Conservation (phyloP, 2,797 vertebrate genomes). For the Enteromius viviparus region DNA sequence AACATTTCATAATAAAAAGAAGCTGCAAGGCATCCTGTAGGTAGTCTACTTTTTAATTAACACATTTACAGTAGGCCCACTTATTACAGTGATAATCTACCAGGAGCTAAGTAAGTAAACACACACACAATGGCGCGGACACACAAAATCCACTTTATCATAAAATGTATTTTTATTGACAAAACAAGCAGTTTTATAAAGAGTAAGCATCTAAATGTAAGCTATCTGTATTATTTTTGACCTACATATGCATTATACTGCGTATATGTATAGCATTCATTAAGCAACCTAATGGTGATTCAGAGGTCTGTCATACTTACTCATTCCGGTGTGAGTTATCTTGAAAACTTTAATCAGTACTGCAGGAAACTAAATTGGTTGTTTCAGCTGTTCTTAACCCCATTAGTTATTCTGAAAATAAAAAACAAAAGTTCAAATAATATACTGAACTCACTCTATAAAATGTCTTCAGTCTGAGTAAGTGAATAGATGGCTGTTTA, state of each 20-base stretch:
- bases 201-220: neutral
- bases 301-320: conserved; percentile 3
- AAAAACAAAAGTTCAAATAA: neutral
- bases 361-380: conserved; percentile 7
- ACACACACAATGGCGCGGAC: neutral
- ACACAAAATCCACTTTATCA: neutral
- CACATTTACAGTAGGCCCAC: conserved; percentile 10
- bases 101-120: neutral
- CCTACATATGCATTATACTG: neutral
- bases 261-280: neutral
- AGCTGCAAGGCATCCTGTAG: neutral
- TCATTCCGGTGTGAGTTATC: conserved; percentile 3
- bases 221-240: neutral
- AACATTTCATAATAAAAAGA: neutral
- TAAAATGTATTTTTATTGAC: neutral
- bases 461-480: neutral
- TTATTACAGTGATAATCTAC: neutral
- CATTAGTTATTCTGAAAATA: neutral
- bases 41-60: neutral
- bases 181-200: neutral
- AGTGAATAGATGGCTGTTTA: neutral
- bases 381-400: neutral
- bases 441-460: neutral
- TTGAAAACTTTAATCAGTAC: neutral
- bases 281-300: neutral